phyloP scores from a whole-genome alignment of 2,888 invertebrate genomes.

The Tiphia femorata region DNA sequence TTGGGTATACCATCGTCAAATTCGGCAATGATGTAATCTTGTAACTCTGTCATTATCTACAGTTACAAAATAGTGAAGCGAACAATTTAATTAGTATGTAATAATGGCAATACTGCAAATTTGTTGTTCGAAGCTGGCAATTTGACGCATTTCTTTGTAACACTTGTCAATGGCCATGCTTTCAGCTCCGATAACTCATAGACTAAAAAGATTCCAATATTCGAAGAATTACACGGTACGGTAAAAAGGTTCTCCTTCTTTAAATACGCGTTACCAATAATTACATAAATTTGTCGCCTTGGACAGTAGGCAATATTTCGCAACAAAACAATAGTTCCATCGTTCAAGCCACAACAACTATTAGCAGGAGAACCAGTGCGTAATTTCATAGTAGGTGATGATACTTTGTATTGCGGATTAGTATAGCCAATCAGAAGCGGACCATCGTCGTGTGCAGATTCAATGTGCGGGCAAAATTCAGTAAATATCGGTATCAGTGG shows the following conservation, averaged over 20 bases:
- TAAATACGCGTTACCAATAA: slow-evolving; percentile 4
- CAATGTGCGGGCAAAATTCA: no score
- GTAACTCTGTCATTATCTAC: not conserved
- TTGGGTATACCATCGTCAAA: slow-evolving; percentile 2
- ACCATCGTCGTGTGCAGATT: no score
- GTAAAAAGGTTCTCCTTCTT: not conserved
- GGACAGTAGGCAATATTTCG: not conserved
- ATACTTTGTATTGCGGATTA: no score
- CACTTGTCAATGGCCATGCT: not conserved
- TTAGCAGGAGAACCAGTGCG: not conserved
- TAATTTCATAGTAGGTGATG: no score
- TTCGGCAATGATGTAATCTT: not conserved
- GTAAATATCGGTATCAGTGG: not conserved
- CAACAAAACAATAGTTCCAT: slow-evolving; percentile 1
- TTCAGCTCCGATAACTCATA: slow-evolving; percentile 2
- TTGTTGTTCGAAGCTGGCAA: not conserved
- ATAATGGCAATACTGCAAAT: not conserved
- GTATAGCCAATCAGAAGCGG: no score
- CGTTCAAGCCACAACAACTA: slow-evolving; percentile 4
- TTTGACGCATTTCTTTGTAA: slow-evolving; percentile 1
- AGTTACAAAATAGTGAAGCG: not conserved
- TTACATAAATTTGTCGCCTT: not conserved
- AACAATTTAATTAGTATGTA: not conserved
- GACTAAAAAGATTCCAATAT: not conserved
- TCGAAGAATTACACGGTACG: not conserved